Evolutionary conservation across 2,113 vertebrate genomes (phyloP).

Genomic region (Camelus dromedarius): DNA sequence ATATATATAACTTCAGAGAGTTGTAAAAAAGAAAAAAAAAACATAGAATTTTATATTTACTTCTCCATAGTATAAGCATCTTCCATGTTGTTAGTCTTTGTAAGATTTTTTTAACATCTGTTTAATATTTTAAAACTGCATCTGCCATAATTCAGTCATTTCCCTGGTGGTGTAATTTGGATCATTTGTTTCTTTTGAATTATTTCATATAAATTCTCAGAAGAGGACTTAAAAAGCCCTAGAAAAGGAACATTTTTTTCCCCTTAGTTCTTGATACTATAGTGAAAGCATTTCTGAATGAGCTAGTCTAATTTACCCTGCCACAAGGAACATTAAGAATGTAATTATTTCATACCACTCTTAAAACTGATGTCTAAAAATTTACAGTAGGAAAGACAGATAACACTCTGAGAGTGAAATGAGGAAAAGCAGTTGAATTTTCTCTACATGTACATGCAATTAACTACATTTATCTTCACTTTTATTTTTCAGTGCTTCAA

Average conservation of each 20-base stretch:
- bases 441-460: neutral
- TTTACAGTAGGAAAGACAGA: neutral
- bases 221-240: neutral
- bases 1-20: neutral
- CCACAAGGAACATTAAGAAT: neutral
- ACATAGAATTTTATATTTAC: neutral
- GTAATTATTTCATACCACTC: neutral
- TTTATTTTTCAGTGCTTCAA: constrained; percentile 51
- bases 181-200: constrained; percentile 32
- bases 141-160: neutral
- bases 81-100: neutral
- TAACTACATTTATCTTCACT: neutral
- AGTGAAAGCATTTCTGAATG: neutral
- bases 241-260: neutral
- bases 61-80: neutral
- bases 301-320: neutral
- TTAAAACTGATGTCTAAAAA: constrained; percentile 21
- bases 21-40: neutral
- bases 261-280: neutral
- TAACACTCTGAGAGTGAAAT: neutral
- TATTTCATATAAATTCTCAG: constrained; percentile 41
- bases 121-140: constrained; percentile 20
- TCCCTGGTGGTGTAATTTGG: neutral
- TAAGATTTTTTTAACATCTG: neutral
- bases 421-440: constrained; percentile 1